A percentile compares a stretch with the other conserved stretches of the same genome.
Evolutionary conservation across 1,140 invertebrate genomes (phyloP).

Genomic region (Drosophila insularis): DNA sequence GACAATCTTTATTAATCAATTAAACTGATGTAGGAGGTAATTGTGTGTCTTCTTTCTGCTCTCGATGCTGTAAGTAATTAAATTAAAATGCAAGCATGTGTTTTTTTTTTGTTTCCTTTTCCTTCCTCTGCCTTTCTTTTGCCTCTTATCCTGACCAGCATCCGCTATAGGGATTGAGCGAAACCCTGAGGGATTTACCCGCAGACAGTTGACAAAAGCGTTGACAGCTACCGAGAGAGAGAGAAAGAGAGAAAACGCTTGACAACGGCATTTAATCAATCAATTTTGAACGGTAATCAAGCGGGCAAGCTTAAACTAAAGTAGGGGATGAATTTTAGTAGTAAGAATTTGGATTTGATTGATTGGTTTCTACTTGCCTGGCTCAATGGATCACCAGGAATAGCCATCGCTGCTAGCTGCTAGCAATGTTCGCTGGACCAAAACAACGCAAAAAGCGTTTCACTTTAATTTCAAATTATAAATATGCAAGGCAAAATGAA

Average conservation of each 20-base stretch:
- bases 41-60: slow-evolving; percentile 40
- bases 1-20: slow-evolving; percentile 79
- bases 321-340: slow-evolving; percentile 60
- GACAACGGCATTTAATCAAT: slow-evolving; percentile 79
- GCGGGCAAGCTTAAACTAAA: slow-evolving; percentile 74
- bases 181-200: slow-evolving; percentile 62
- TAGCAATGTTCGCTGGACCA: not conserved
- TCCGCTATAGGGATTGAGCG: slow-evolving; percentile 19
- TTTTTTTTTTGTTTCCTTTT: slow-evolving; percentile 54
- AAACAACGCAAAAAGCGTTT: slow-evolving; percentile 12
- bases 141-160: slow-evolving; percentile 26
- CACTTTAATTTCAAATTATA: slow-evolving; percentile 77
- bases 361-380: slow-evolving; percentile 51
- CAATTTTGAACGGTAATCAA: slow-evolving; percentile 80
- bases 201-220: slow-evolving; percentile 72
- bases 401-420: no score
- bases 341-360: slow-evolving; percentile 62
- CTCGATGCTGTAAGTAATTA: slow-evolving; percentile 77
- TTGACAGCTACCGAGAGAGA: slow-evolving; percentile 53
- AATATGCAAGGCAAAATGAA: slow-evolving; percentile 48
- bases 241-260: slow-evolving; percentile 38
- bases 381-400: slow-evolving; percentile 72
- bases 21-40: slow-evolving; percentile 58
- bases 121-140: slow-evolving; percentile 11
- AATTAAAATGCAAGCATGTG: slow-evolving; percentile 79